Evolutionary conservation across 2,888 invertebrate genomes (phyloP).

Genomic region (Drosophila fulvimacula): DNA sequence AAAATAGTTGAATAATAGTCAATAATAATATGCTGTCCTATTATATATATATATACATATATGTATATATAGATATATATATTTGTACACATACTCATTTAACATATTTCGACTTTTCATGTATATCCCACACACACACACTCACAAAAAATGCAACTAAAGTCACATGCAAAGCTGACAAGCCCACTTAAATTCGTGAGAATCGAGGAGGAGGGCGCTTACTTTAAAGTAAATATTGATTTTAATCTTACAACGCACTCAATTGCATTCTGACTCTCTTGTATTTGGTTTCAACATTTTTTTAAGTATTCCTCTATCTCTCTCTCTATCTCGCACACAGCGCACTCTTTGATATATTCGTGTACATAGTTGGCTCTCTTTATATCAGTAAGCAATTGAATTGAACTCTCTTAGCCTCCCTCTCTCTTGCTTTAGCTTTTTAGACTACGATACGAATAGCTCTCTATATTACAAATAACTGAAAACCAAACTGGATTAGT

Average conservation of each 20-base stretch:
- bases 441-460: not conserved
- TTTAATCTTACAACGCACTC: not conserved
- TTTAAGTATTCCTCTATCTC: not conserved
- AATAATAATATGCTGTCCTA: too few relatives aligned
- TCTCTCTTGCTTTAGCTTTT: not conserved
- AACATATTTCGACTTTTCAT: not conserved
- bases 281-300: not conserved
- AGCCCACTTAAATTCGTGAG: constrained; percentile 1
- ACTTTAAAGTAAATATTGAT: not conserved
- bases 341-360: not conserved
- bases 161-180: too few relatives aligned
- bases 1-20: not conserved
- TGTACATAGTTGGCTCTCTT: not conserved
- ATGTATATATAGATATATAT: too few relatives aligned
- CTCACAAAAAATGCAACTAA: not conserved
- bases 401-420: not conserved
- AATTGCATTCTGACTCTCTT: not conserved
- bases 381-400: not conserved
- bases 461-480: not conserved
- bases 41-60: too few relatives aligned
- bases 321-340: not conserved
- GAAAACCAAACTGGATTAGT: not conserved
- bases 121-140: not conserved
- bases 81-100: not conserved
- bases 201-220: not conserved